These are phyloP conservation scores for Eulemur rubriventer DNA, from an alignment of 2,797 vertebrate genomes.

Conservation along the genomic window DNA sequence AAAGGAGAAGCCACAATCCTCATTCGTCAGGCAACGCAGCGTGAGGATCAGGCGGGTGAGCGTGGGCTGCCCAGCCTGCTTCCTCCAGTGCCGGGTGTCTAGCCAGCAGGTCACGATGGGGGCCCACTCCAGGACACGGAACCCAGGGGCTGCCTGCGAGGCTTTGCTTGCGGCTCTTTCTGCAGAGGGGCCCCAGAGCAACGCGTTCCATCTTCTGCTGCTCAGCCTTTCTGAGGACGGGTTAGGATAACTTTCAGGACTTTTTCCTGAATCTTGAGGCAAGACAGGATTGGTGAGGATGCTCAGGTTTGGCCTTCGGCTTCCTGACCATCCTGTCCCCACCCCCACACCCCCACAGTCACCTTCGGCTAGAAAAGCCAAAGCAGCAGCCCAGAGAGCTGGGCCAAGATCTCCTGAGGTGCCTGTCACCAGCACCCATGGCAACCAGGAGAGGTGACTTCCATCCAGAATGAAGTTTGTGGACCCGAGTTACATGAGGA, in stretches of 20 bases:
- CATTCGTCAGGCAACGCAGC: fast-evolving
- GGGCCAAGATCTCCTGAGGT: fast-evolving
- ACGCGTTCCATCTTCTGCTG: fast-evolving
- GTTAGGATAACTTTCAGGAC: too few relatives aligned
- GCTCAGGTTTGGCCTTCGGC: background rate
- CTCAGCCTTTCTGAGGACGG: background rate
- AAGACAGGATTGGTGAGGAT: background rate
- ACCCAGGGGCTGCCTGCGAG: background rate
- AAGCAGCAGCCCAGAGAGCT: background rate
- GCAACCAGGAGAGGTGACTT: fast-evolving
- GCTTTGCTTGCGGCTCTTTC: background rate
- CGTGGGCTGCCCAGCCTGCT: fast-evolving
- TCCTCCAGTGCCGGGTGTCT: fast-evolving
- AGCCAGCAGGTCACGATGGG: too few relatives aligned
- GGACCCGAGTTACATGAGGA: fast-evolving
- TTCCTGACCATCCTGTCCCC: background rate
- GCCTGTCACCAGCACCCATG: fast-evolving
- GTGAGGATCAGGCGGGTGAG: fast-evolving
- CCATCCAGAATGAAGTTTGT: background rate
- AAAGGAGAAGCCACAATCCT: background rate
- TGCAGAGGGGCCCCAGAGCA: background rate
- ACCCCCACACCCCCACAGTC: fast-evolving
- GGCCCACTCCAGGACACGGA: fast-evolving
- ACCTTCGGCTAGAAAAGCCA: fast-evolving
- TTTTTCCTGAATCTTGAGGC: background rate